Evolutionary conservation across 2,113 vertebrate species (phyloP).

Genomic region (Heliornis fulica): DNA sequence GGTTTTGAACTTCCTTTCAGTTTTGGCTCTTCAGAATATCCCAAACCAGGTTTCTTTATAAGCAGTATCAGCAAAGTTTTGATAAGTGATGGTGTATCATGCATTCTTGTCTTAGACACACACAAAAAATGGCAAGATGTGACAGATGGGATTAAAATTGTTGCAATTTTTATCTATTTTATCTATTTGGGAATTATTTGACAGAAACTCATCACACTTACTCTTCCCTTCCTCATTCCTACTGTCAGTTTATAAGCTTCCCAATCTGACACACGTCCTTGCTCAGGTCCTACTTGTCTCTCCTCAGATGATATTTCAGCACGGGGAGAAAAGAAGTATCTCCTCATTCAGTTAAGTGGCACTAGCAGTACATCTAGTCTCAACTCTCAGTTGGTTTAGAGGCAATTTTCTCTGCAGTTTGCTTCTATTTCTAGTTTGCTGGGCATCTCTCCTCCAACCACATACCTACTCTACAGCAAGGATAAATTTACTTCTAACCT

Average conservation of each 20-base stretch:
- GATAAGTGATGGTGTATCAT: neutral
- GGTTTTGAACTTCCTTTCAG: neutral
- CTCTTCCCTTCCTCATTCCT: neutral
- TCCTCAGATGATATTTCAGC: neutral
- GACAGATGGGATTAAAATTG: neutral
- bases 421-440: neutral
- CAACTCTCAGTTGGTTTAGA: neutral
- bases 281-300: neutral
- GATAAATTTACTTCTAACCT: neutral
- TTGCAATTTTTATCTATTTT: neutral
- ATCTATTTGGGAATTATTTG: neutral
- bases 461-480: neutral
- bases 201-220: neutral
- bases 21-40: neutral
- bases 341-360: neutral
- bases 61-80: neutral
- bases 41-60: neutral
- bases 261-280: rapidly evolving
- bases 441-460: neutral
- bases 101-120: neutral
- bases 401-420: neutral
- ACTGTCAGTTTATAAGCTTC: neutral
- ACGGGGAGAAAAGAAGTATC: neutral
- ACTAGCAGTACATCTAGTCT: neutral
- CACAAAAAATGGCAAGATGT: neutral